Evolutionary conservation across 1,140 invertebrate genomes (phyloP), one percentile per base, ranked within the genome.

Genomic region (Stenopsyche tienmushanensis): DNA sequence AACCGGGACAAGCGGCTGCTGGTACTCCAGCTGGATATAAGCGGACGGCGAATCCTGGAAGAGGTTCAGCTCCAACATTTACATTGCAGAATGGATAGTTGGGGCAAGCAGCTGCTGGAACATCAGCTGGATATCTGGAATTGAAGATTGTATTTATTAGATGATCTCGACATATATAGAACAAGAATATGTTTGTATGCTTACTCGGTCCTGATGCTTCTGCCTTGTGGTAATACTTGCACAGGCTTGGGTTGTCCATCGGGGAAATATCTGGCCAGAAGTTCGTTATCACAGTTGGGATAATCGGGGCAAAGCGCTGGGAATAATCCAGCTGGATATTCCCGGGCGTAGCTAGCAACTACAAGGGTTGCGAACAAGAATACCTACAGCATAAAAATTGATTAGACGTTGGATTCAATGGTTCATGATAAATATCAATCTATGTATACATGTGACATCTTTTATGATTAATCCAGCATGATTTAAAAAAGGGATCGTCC

Each of bases 61-160:
- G 64, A 34, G 70, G 66, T 20, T 64, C 60, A n/a, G 65, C 54
- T 17, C 15, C 42, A 3, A 52, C 54, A 1, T 65, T 74, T 75
- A 77, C 80, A 71, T 75, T 77, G 71, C 83, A 84, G 79, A 80
- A 85, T 0, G 83, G 83, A 73, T 84, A 84, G 79, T 84, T 85
- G 65, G 83, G 83, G 74, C 83, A 85, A 39, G 78, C 73, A 5
- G 82, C 77, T 1, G 83, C 74, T 66, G 78, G 77, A 63, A 83
- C 77, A 70, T 79, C 80, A 41, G 83, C 83, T 3, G 83, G 83
- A 69, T 82, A 82, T 63, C 76, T 75, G 24, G 73, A 13, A 75
- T 77, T 18, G 53, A 62, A 70, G 59, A 62, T 52, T 62, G 58
- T 15, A 53, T 18, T 17, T 41, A 44, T 45, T 62, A n/a, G 34